phyloP scores from a whole-genome alignment of 2,113 vertebrate genomes.

The Caracal caracal region DNA sequence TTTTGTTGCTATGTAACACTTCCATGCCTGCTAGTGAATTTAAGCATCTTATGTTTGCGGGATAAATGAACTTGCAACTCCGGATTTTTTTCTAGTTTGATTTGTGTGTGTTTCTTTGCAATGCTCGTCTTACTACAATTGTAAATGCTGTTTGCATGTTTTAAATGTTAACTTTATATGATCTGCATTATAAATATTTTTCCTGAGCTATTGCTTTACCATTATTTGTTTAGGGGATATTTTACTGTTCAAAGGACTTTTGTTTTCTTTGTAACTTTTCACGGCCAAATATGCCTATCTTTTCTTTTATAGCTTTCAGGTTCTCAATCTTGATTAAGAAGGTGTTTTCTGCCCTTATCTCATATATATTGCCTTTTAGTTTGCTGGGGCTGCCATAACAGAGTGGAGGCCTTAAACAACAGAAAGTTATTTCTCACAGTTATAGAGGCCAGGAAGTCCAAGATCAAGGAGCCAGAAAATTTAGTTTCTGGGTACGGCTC shows the following conservation, averaged over 20 bases:
- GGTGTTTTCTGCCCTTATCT: not conserved
- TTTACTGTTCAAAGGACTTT: not conserved
- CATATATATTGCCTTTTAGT: not conserved
- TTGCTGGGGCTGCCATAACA: not conserved
- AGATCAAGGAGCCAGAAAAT: not conserved
- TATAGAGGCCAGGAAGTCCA: not conserved
- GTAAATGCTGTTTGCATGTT: not conserved
- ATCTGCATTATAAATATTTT: not conserved
- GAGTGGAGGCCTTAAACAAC: not conserved
- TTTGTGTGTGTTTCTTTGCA: not conserved
- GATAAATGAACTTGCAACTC: not conserved
- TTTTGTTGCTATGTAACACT: not conserved
- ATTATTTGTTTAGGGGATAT: not conserved
- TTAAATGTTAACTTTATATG: not conserved
- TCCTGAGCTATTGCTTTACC: not conserved
- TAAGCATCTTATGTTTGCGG: not conserved
- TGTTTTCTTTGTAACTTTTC: not conserved
- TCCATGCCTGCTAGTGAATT: not conserved
- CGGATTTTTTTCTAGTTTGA: not conserved
- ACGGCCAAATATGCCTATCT: not conserved
- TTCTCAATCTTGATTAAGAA: not conserved
- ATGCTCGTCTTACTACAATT: not conserved
- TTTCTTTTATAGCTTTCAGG: not conserved
- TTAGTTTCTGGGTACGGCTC: not conserved
- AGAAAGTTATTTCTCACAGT: not conserved